Conservation (phyloP, 2,113 vertebrate genomes). For the Tympanuchus pallidicinctus region DNA sequence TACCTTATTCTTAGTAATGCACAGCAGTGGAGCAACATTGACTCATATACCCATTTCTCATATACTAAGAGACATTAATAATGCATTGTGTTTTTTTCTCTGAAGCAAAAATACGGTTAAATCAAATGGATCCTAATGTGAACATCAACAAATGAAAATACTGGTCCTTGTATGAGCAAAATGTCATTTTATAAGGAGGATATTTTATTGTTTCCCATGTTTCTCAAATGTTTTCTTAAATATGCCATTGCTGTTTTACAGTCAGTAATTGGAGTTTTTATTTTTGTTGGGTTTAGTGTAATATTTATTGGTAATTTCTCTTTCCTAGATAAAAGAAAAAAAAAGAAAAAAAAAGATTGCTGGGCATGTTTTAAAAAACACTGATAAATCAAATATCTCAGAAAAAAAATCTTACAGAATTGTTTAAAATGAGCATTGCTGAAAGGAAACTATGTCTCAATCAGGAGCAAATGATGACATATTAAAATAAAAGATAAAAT, state of each 20-base stretch:
- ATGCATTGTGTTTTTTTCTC: conserved; percentile 1
- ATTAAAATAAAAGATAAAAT: not conserved
- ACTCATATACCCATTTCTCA: conserved; percentile 43
- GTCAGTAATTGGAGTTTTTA: not conserved
- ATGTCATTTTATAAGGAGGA: conserved; percentile 4
- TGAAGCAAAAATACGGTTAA: conserved; percentile 53
- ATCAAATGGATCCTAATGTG: conserved; percentile 49
- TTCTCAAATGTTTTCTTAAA: conserved; percentile 27
- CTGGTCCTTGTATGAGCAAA: conserved; percentile 2
- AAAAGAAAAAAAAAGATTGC: not conserved
- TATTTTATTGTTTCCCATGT: conserved; percentile 25
- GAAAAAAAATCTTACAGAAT: not conserved
- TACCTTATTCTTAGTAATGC: conserved; percentile 68
- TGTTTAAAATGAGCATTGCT: not conserved
- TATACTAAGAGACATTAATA: conserved; percentile 57
- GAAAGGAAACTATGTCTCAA: not conserved
- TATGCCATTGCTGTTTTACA: not conserved
- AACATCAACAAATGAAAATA: conserved; percentile 50
- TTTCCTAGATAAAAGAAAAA: not conserved
- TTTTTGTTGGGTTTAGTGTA: not conserved
- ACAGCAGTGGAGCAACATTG: conserved; percentile 46
- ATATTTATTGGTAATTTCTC: not conserved
- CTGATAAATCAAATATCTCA: not conserved
- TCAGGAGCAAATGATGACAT: not conserved
- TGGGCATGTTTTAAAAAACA: not conserved